These are phyloP conservation scores for Cremastinae sp. DNA, from an alignment of 2,888 invertebrate species.

Conservation along the genomic window DNA sequence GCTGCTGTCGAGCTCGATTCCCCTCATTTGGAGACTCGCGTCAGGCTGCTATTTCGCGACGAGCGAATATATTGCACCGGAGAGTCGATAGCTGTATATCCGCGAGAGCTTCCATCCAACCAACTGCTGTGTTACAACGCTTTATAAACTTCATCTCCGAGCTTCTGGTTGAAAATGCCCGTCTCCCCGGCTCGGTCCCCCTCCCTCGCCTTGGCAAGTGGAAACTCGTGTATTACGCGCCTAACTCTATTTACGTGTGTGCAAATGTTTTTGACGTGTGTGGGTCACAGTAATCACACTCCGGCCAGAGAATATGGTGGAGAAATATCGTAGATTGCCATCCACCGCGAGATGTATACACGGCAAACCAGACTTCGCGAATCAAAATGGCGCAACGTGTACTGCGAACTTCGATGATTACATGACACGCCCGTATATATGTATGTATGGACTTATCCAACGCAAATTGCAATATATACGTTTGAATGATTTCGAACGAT, in stretches of 20 bases:
- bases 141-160: slow-evolving; percentile 28
- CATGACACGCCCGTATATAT: no score
- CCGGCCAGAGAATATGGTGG: neutral
- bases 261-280: neutral
- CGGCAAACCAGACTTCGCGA: slow-evolving; percentile 28
- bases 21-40: neutral
- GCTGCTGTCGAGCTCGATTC: slow-evolving; percentile 34
- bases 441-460: no score
- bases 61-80: neutral
- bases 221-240: neutral
- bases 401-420: slow-evolving; percentile 33
- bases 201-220: neutral
- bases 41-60: neutral
- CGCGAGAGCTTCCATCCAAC: slow-evolving; percentile 38
- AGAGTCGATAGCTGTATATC: slow-evolving; percentile 1
- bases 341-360: neutral
- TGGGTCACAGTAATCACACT: slow-evolving; percentile 4
- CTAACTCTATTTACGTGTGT: neutral
- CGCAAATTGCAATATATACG: no score
- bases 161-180: slow-evolving; percentile 36
- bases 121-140: slow-evolving; percentile 37
- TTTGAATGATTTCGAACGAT: no score
- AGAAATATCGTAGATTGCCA: neutral
- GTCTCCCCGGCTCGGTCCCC: slow-evolving; percentile 8
- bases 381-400: slow-evolving; percentile 41